A percentile compares a stretch with the other conserved stretches of the same genome.
Evolutionary conservation across 2,113 vertebrate genomes (phyloP).

Genomic region (Peromyscus leucopus): DNA sequence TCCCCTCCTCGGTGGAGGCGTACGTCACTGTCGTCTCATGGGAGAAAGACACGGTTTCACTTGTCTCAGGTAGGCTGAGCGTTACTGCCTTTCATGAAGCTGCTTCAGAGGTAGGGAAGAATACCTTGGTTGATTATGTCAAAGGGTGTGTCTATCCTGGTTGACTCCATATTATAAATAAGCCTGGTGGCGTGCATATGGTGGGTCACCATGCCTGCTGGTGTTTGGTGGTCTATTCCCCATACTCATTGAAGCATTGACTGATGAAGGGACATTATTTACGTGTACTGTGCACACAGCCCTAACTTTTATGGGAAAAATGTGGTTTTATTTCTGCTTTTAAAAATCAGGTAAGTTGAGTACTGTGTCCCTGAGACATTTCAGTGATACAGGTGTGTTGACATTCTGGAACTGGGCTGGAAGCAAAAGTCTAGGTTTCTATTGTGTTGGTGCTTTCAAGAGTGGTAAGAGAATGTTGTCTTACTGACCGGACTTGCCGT

Average conservation of each 20-base stretch:
- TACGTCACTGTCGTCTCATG: slow-evolving; percentile 98
- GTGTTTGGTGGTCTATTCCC: slow-evolving; percentile 8
- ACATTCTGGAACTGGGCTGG: not conserved
- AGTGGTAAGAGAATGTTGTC: not conserved
- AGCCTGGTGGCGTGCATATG: slow-evolving; percentile 39
- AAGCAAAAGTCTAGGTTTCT: not conserved
- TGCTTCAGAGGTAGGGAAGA: not conserved
- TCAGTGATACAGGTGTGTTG: accelerated
- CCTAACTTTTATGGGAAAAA: slow-evolving; percentile 60
- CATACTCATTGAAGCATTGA: slow-evolving; percentile 1
- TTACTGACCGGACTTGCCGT: not conserved
- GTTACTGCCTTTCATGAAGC: accelerated
- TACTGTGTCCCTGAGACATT: not conserved
- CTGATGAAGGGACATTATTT: not conserved
- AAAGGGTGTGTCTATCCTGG: not conserved
- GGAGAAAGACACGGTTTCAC: slow-evolving; percentile 99
- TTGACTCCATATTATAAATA: not conserved
- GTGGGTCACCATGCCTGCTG: not conserved
- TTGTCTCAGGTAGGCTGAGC: slow-evolving; percentile 96
- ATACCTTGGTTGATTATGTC: not conserved
- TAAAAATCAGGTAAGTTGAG: not conserved
- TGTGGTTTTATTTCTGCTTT: not conserved
- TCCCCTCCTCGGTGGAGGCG: slow-evolving; percentile 98
- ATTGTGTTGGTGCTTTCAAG: slow-evolving; percentile 23
- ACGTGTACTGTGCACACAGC: not conserved